A percentile compares a stretch with the other conserved stretches of the same genome.
These are phyloP conservation scores for Sympetrum striolatum DNA, from an alignment of 2,888 invertebrate genomes.

Conservation along the genomic window DNA sequence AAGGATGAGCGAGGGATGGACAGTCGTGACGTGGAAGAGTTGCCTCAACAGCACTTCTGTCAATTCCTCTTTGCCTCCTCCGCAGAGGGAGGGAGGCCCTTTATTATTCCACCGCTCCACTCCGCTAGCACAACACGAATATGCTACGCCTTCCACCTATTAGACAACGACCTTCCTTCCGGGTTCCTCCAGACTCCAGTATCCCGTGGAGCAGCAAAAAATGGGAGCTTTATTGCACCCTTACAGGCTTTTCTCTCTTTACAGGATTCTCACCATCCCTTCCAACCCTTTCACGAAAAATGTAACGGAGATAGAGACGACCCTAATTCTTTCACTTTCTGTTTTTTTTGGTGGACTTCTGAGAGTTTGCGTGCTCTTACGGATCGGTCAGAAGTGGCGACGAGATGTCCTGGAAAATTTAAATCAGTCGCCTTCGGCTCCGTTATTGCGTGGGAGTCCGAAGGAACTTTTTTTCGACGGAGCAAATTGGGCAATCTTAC, in stretches of 20 bases:
- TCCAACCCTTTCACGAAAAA: not conserved
- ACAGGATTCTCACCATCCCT: not conserved
- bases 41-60: not conserved
- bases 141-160: too few relatives aligned
- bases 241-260: not conserved
- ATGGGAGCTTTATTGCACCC: not conserved
- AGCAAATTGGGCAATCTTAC: not conserved
- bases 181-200: not conserved
- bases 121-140: not conserved
- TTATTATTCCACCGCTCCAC: not conserved
- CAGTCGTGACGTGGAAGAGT: not conserved
- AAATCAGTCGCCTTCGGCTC: conserved; percentile 8
- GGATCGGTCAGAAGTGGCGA: not conserved
- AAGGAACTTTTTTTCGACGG: not conserved
- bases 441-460: conserved; percentile 7
- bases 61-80: not conserved
- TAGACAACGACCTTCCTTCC: not conserved
- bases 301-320: not conserved
- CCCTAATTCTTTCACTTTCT: not conserved
- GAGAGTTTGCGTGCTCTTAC: not conserved
- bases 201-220: not conserved
- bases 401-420: not conserved
- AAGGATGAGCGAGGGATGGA: not conserved
- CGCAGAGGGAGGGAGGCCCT: not conserved
- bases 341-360: not conserved